Percentiles rank a stretch among this genome's conserved stretches.
phyloP scores from a whole-genome alignment of 2,797 vertebrate genomes.

The Arrhamphus sclerolepis region DNA sequence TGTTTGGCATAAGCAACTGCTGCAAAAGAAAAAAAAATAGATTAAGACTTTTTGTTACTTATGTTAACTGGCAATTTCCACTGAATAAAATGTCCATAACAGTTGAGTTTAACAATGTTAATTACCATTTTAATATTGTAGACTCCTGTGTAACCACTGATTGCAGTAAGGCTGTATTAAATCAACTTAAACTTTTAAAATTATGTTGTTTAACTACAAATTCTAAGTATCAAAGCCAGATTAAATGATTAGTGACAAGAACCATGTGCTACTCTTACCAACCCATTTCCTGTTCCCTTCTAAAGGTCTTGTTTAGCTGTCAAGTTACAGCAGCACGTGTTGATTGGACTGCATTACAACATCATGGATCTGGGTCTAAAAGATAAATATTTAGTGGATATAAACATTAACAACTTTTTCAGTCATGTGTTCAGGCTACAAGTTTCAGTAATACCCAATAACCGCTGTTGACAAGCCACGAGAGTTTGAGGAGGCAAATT shows the following conservation, averaged over 20 bases:
- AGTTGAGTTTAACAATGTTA: background rate
- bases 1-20: too few relatives aligned
- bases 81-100: background rate
- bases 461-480: constrained; percentile 21
- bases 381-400: background rate
- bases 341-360: constrained; percentile 25
- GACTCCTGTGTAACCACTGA: background rate
- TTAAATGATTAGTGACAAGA: constrained; percentile 3
- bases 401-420: background rate
- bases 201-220: background rate
- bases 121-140: background rate
- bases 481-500: background rate
- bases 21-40: too few relatives aligned
- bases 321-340: constrained; percentile 62
- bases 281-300: constrained; percentile 60
- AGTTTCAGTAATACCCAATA: constrained; percentile 6
- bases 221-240: constrained; percentile 2
- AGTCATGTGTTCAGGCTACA: background rate
- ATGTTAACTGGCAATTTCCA: too few relatives aligned
- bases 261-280: constrained; percentile 44
- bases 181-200: background rate
- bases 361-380: constrained; percentile 2
- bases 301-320: constrained; percentile 43
- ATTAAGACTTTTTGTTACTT: too few relatives aligned
- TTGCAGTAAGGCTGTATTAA: background rate